A percentile compares a stretch with the other conserved stretches of the same genome.
These are phyloP conservation scores for Gymnoscopelus braueri DNA, from an alignment of 2,797 vertebrate genomes.

Conservation along the genomic window DNA sequence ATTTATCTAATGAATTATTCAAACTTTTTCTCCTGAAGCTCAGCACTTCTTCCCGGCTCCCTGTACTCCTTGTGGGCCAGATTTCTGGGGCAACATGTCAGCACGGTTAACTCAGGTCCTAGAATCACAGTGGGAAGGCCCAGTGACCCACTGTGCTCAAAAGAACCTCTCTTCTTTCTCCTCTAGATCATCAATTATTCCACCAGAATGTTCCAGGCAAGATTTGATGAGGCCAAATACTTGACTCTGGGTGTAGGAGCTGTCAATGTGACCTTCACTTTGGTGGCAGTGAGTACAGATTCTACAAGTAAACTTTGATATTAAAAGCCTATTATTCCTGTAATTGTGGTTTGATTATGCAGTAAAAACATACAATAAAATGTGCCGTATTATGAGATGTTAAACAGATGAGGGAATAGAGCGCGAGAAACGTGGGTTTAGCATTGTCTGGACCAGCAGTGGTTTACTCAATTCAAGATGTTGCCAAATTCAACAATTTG, in stretches of 20 bases:
- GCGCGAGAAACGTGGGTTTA: too few relatives aligned
- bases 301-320: neutral
- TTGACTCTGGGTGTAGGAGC: slow-evolving; percentile 75
- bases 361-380: neutral
- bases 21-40: slow-evolving; percentile 4
- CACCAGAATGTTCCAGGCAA: slow-evolving; percentile 76
- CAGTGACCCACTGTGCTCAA: slow-evolving; percentile 18
- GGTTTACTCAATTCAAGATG: neutral
- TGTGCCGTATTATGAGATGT: neutral
- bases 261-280: slow-evolving; percentile 75
- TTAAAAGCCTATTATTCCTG: neutral
- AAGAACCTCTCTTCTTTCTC: slow-evolving; percentile 17
- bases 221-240: slow-evolving; percentile 73
- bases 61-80: neutral
- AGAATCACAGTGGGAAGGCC: slow-evolving; percentile 4
- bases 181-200: slow-evolving; percentile 81
- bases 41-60: slow-evolving; percentile 1
- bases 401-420: neutral
- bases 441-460: neutral
- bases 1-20: slow-evolving; percentile 30
- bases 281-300: slow-evolving; percentile 72
- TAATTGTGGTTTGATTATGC: neutral
- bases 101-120: neutral
- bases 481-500: neutral
- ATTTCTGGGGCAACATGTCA: slow-evolving; percentile 41